These are phyloP conservation scores for Apis laboriosa DNA, from an alignment of 1,140 invertebrate genomes.

Conservation along the genomic window DNA sequence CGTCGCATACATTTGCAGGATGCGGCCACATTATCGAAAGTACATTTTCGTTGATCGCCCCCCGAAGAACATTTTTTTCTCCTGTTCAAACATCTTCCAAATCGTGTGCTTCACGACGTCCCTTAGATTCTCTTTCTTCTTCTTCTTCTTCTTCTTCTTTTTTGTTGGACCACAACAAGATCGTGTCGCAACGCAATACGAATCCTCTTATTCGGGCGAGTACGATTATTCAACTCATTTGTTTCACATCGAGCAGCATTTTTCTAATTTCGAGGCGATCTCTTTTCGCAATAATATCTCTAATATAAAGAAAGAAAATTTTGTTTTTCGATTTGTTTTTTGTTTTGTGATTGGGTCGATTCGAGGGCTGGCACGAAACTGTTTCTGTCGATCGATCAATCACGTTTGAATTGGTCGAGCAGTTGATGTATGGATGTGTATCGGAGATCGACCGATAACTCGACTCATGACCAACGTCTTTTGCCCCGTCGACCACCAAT, in stretches of 20 bases:
- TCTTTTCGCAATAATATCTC: neutral
- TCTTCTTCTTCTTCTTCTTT: too few relatives aligned
- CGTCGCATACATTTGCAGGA: slow-evolving; percentile 18
- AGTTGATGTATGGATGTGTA: too few relatives aligned
- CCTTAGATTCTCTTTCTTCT: neutral
- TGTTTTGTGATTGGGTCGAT: too few relatives aligned
- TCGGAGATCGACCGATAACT: too few relatives aligned
- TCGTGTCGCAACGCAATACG: neutral
- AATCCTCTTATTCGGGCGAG: too few relatives aligned
- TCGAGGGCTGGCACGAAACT: neutral
- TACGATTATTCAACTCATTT: neutral
- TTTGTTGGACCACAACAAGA: too few relatives aligned
- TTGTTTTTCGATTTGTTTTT: too few relatives aligned
- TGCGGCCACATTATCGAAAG: slow-evolving; percentile 26
- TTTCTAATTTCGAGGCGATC: neutral
- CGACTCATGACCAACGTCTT: too few relatives aligned
- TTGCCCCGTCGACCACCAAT: too few relatives aligned
- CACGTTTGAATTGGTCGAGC: too few relatives aligned
- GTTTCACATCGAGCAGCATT: neutral
- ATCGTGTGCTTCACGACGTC: neutral
- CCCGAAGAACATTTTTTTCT: neutral
- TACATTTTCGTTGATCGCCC: slow-evolving; percentile 28
- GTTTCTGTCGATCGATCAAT: too few relatives aligned
- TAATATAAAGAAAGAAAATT: too few relatives aligned
- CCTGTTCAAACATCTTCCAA: neutral